phyloP scores from a whole-genome alignment of 2,113 vertebrate genomes.

The Podiceps cristatus region DNA sequence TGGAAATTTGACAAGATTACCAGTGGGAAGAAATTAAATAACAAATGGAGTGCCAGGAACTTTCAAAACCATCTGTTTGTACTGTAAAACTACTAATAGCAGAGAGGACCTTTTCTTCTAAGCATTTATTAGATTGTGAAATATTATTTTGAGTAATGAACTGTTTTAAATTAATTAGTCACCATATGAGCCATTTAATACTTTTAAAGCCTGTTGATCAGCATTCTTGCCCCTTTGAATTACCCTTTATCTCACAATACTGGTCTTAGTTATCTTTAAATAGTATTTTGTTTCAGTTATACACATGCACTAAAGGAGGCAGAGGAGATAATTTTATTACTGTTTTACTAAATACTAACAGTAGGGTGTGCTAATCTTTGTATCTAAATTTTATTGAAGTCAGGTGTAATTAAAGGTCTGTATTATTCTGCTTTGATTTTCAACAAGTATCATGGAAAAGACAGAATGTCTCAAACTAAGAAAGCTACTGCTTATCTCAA shows the following conservation, averaged over 20 bases:
- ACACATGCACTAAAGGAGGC: background rate
- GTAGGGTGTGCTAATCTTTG: background rate
- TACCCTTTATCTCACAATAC: background rate
- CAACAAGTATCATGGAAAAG: background rate
- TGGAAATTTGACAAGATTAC: conserved; percentile 14
- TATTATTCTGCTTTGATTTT: background rate
- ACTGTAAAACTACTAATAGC: background rate
- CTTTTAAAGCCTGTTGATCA: background rate
- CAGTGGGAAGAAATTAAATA: conserved; percentile 1
- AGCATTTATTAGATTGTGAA: background rate
- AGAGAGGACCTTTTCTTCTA: background rate
- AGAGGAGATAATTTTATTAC: background rate
- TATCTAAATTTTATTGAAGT: background rate
- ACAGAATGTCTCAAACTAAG: background rate
- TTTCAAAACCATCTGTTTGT: background rate
- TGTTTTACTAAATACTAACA: background rate
- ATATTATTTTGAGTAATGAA: background rate
- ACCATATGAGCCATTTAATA: background rate
- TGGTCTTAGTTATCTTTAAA: background rate
- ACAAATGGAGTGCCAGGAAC: background rate
- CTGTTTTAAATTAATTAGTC: background rate
- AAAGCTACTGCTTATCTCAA: background rate
- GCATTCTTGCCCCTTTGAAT: background rate
- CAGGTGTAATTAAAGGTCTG: background rate
- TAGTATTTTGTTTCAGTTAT: background rate